phyloP scores from a whole-genome alignment of 2,888 invertebrate species.

The Drosophila colorata region DNA sequence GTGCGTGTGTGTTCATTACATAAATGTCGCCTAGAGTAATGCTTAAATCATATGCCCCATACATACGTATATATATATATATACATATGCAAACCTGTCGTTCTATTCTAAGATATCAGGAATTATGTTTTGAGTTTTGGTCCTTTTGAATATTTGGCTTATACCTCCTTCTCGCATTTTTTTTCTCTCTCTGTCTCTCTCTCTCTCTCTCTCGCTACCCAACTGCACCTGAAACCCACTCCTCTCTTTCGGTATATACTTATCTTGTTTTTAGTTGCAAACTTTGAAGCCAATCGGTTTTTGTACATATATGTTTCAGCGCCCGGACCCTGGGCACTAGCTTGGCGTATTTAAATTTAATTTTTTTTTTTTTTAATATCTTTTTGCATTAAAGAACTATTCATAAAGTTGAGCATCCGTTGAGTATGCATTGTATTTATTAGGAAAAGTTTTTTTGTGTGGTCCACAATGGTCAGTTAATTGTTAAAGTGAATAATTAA shows the following conservation, averaged over 20 bases:
- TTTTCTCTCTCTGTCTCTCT: background rate
- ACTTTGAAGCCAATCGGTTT: slow-evolving; percentile 26
- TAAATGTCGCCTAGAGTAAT: slow-evolving; percentile 14
- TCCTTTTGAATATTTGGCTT: background rate
- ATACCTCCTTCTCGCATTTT: background rate
- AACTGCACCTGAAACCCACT: background rate
- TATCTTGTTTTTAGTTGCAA: slow-evolving; percentile 29
- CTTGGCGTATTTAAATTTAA: background rate
- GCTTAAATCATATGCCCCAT: background rate
- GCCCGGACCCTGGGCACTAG: background rate
- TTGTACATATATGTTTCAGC: slow-evolving; percentile 41
- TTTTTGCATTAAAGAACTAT: slow-evolving; percentile 5
- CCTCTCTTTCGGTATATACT: slow-evolving; percentile 15
- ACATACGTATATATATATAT: slow-evolving; percentile 1
- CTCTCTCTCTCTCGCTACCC: background rate
- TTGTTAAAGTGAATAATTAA: slow-evolving; percentile 50
- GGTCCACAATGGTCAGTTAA: slow-evolving; percentile 39
- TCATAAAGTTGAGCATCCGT: slow-evolving; percentile 8
- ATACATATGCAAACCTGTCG: background rate
- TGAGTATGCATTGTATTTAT: slow-evolving; percentile 28
- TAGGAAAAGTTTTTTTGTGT: slow-evolving; percentile 24
- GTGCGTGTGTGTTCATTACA: slow-evolving; percentile 29
- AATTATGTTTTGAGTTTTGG: slow-evolving; percentile 2
- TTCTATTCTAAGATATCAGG: slow-evolving; percentile 4
- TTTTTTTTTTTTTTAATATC: slow-evolving; percentile 6